phyloP scores from a whole-genome alignment of 2,113 vertebrate genomes.

The Furnarius figulus region DNA sequence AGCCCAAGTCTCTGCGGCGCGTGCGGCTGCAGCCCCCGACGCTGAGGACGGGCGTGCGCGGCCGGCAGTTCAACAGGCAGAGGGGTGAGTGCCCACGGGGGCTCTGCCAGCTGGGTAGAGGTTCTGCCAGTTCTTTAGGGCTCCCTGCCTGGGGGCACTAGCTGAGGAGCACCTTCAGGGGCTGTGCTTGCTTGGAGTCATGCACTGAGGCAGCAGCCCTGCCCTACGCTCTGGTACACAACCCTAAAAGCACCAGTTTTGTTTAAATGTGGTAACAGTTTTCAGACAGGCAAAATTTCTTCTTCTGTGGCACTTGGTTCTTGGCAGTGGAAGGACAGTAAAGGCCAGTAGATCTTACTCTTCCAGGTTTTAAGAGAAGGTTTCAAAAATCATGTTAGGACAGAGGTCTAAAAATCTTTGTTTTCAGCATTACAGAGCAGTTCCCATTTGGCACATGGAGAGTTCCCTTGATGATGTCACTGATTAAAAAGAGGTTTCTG shows the following conservation, averaged over 20 bases:
- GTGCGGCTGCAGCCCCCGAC: slow-evolving; percentile 87
- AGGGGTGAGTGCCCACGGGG: slow-evolving; percentile 65
- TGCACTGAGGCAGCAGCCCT: background rate
- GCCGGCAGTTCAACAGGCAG: slow-evolving; percentile 85
- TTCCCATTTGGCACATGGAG: background rate
- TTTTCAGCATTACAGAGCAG: background rate
- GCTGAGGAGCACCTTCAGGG: background rate
- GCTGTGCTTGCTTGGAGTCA: background rate
- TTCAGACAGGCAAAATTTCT: background rate
- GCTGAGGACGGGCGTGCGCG: slow-evolving; percentile 81
- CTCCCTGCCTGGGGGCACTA: no score
- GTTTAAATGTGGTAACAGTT: background rate
- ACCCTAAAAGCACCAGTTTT: background rate
- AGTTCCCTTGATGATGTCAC: background rate
- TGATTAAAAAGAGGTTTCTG: background rate
- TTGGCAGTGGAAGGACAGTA: background rate
- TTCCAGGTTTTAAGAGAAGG: background rate
- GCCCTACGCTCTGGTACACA: fast-evolving
- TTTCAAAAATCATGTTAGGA: background rate
- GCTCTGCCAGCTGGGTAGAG: no score
- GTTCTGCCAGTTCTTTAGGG: background rate
- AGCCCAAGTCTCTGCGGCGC: slow-evolving; percentile 81
- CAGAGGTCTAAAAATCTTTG: background rate
- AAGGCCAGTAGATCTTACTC: background rate
- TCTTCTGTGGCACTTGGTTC: background rate